Conservation (phyloP, 2,113 vertebrate genomes). For the Entelurus aequoreus region DNA sequence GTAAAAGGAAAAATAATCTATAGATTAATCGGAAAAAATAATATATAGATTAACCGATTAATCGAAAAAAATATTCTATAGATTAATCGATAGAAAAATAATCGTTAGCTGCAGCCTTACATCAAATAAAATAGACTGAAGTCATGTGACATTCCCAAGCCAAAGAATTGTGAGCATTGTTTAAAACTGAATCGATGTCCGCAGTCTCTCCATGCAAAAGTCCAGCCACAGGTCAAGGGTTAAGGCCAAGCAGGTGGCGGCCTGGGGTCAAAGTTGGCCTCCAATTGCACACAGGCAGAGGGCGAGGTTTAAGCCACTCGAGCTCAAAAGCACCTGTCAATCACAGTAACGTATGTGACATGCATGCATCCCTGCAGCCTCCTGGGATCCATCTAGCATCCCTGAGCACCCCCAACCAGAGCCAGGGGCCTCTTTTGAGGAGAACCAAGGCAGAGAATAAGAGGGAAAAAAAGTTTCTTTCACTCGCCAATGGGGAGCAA, state of each 20-base stretch:
- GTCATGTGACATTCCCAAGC: not conserved
- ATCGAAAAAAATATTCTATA: no score
- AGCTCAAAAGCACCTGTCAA: slow-evolving; percentile 66
- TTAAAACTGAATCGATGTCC: not conserved
- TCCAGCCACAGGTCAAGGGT: slow-evolving; percentile 54
- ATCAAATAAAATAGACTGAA: slow-evolving; percentile 15
- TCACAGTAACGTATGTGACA: slow-evolving; percentile 65
- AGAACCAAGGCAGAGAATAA: slow-evolving; percentile 47
- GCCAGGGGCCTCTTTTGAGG: slow-evolving; percentile 63
- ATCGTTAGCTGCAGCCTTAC: no score
- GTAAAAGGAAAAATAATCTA: no score
- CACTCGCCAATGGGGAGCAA: slow-evolving; percentile 47
- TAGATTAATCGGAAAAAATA: no score
- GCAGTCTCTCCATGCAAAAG: slow-evolving; percentile 19
- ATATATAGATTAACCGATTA: no score
- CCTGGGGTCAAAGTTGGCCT: slow-evolving; percentile 61
- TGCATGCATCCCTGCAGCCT: slow-evolving; percentile 45
- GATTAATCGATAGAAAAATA: no score
- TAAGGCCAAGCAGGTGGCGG: slow-evolving; percentile 64
- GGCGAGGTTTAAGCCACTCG: slow-evolving; percentile 40
- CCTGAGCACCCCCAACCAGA: slow-evolving; percentile 45
- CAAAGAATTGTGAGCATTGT: not conserved
- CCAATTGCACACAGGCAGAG: slow-evolving; percentile 53
- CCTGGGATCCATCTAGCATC: slow-evolving; percentile 45
- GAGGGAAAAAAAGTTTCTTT: slow-evolving; percentile 46